phyloP scores from a whole-genome alignment of 2,888 invertebrate species.

The Orthosia incerta region DNA sequence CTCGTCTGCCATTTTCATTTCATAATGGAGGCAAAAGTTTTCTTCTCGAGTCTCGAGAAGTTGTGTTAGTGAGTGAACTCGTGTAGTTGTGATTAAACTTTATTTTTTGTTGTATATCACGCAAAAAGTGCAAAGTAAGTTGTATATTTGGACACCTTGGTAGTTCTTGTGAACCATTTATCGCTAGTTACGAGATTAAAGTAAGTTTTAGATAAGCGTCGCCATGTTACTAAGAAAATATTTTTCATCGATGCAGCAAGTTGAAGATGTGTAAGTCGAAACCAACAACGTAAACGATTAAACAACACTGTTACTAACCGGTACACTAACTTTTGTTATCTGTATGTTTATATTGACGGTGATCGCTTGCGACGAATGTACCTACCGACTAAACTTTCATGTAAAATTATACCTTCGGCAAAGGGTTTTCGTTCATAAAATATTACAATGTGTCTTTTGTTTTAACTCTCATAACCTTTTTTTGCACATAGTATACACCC shows the following conservation, averaged over 20 bases:
- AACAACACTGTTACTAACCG: conserved; percentile 7
- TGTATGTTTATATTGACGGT: background rate
- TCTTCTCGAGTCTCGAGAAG: background rate
- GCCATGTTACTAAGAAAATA: conserved; percentile 76
- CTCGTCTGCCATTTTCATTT: background rate
- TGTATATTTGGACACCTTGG: background rate
- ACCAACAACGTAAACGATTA: conserved; percentile 1
- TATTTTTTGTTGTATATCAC: background rate
- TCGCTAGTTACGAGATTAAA: conserved; percentile 1
- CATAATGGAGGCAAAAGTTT: conserved; percentile 46
- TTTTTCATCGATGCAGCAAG: conserved; percentile 76
- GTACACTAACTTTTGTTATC: background rate
- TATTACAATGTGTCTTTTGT: background rate
- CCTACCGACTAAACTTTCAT: background rate
- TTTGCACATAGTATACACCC: background rate
- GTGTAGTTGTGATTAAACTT: background rate
- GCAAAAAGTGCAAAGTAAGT: background rate
- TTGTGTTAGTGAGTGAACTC: background rate
- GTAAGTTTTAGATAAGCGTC: conserved; percentile 19
- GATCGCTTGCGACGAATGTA: background rate
- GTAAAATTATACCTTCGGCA: background rate
- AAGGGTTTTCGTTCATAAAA: background rate
- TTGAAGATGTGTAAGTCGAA: conserved; percentile 68
- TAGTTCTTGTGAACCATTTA: conserved; percentile 8
- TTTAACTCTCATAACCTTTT: background rate